Conservation (phyloP, 2,888 invertebrate genomes). For the Eilema sororculum region DNA sequence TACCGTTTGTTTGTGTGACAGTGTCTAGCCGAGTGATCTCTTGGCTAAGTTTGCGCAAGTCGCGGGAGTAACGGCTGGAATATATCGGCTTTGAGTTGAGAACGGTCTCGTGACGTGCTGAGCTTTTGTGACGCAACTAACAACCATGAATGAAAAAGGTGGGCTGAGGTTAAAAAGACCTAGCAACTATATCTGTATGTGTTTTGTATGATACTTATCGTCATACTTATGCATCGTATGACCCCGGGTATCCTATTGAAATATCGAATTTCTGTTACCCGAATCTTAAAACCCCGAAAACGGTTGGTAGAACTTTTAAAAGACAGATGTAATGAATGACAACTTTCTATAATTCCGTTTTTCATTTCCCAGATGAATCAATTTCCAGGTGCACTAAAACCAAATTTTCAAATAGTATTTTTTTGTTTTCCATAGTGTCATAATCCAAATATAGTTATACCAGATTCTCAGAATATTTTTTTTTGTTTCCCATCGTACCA, state of each 20-base stretch:
- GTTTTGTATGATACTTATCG: constrained; percentile 37
- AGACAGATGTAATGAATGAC: too few species aligned
- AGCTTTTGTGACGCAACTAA: constrained; percentile 66
- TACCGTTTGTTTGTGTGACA: constrained; percentile 72
- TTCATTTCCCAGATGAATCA: too few species aligned
- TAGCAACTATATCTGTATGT: constrained; percentile 41
- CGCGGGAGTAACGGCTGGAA: constrained; percentile 73
- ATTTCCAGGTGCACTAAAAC: too few species aligned
- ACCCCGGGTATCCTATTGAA: constrained; percentile 14
- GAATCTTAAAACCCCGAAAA: too few species aligned
- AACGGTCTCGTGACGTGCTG: constrained; percentile 55
- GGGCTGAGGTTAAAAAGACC: constrained; percentile 54
- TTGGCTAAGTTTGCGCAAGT: constrained; percentile 76
- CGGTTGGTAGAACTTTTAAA: too few species aligned
- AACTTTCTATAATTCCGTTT: too few species aligned
- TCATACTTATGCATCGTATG: constrained; percentile 23
- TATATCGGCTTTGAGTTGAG: constrained; percentile 74
- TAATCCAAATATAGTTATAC: too few species aligned
- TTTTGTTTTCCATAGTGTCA: too few species aligned
- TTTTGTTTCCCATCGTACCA: too few species aligned
- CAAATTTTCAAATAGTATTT: too few species aligned
- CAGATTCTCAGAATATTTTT: too few species aligned
- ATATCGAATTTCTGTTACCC: too few species aligned
- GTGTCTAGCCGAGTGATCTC: constrained; percentile 78
- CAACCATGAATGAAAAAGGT: constrained; percentile 60